Percentiles rank a stretch among this genome's conserved stretches.
Evolutionary conservation across 2,797 vertebrate species (phyloP).

Genomic region (Mallotus villosus): DNA sequence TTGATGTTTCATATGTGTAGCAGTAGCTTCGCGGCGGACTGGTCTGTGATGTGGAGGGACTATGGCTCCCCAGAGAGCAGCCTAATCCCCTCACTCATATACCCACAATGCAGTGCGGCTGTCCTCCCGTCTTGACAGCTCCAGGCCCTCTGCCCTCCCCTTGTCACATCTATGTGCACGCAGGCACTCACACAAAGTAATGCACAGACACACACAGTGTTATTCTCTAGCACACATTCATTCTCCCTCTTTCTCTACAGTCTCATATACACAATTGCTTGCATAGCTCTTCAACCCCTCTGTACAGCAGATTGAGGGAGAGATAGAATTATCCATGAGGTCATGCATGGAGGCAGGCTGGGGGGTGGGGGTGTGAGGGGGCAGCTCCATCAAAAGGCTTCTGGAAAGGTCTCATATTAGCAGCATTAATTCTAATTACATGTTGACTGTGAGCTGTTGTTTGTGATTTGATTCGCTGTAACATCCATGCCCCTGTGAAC

Average conservation of each 20-base stretch:
- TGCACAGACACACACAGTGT: background rate
- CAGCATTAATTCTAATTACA: constrained; percentile 57
- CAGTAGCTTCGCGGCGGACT: too few relatives aligned
- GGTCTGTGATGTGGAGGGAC: background rate
- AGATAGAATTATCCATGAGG: constrained; percentile 19
- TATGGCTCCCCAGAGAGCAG: constrained; percentile 1
- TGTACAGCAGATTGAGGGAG: constrained; percentile 3
- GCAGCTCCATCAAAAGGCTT: background rate
- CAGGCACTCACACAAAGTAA: background rate
- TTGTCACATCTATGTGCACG: background rate
- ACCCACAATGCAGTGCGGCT: background rate
- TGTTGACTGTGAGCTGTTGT: constrained; percentile 54
- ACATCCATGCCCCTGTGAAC: constrained; percentile 36
- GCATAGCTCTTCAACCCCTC: background rate
- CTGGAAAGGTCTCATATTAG: constrained; percentile 6
- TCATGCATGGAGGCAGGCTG: background rate
- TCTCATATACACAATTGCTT: background rate
- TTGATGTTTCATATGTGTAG: background rate
- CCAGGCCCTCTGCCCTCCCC: background rate
- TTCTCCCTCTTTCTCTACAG: too few relatives aligned
- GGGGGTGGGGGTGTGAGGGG: background rate
- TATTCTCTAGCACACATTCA: background rate
- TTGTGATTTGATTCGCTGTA: constrained; percentile 50
- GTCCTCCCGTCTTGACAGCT: background rate
- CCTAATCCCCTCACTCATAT: background rate